phyloP scores from a whole-genome alignment of 2,888 invertebrate genomes.

The Dryobotodes eremita region DNA sequence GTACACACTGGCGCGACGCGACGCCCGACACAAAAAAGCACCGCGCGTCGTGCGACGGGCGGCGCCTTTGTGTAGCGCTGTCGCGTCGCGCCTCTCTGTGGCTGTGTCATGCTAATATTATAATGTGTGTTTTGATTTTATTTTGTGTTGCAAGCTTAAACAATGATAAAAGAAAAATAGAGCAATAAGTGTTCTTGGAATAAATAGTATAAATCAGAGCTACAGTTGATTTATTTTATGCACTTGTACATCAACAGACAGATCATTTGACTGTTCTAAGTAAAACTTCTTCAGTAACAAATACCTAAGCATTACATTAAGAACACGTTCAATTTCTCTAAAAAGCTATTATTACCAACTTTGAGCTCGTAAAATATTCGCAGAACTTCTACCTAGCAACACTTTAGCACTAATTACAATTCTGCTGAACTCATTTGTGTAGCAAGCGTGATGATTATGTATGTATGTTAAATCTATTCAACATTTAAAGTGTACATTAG shows the following conservation, averaged over 20 bases:
- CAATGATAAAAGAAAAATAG: background rate
- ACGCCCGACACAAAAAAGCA: too few species aligned
- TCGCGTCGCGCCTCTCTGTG: too few species aligned
- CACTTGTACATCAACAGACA: background rate
- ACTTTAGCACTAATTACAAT: conserved; percentile 27
- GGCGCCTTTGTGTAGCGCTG: too few species aligned
- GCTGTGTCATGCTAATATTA: conserved; percentile 33
- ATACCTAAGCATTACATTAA: too few species aligned
- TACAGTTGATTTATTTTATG: background rate
- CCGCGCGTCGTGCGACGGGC: too few species aligned
- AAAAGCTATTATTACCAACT: conserved; percentile 17
- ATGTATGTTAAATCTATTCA: conserved; percentile 35
- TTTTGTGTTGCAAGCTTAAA: background rate
- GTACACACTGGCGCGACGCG: too few species aligned
- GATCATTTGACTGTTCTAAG: background rate
- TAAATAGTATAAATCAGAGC: conserved; percentile 15
- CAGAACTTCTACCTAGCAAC: conserved; percentile 15
- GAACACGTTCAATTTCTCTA: conserved; percentile 6
- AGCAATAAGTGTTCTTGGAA: background rate
- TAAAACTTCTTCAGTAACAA: background rate
- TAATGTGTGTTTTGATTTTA: conserved; percentile 15
- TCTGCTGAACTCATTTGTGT: conserved; percentile 28
- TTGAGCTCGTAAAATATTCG: conserved; percentile 9
- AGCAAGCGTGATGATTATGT: conserved; percentile 21
- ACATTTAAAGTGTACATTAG: conserved; percentile 41